These are phyloP conservation scores for Semotilus atromaculatus DNA, from an alignment of 2,797 vertebrate genomes.

Conservation along the genomic window DNA sequence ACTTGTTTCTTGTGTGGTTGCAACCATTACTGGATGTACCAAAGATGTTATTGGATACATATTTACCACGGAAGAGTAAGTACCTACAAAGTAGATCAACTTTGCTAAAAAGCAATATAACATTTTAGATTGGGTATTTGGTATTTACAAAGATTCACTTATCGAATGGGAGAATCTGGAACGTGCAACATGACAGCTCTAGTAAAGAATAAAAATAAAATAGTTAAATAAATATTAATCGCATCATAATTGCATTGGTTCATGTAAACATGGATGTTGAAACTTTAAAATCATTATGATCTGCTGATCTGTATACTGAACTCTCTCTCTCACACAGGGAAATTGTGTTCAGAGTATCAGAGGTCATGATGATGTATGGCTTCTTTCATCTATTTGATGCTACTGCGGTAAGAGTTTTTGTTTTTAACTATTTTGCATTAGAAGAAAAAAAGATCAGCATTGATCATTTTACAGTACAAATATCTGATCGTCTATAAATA, in stretches of 20 bases:
- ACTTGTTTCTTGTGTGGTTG: constrained; percentile 69
- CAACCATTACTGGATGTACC: constrained; percentile 49
- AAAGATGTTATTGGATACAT: constrained; percentile 80
- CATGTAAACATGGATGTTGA: background rate
- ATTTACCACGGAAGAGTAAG: constrained; percentile 87
- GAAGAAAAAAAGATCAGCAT: background rate
- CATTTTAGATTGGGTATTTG: background rate
- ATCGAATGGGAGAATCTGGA: background rate
- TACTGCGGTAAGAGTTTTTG: constrained; percentile 74
- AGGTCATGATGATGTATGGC: constrained; percentile 79
- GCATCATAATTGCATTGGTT: background rate
- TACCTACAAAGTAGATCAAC: constrained; percentile 32
- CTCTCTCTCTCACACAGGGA: constrained; percentile 71
- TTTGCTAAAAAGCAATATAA: background rate
- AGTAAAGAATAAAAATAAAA: background rate
- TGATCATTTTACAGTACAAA: background rate
- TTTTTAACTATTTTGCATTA: background rate
- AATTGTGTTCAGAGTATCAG: constrained; percentile 79
- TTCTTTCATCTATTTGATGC: constrained; percentile 82
- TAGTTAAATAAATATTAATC: background rate
- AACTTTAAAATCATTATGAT: background rate
- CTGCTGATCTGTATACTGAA: background rate
- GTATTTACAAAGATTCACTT: background rate
- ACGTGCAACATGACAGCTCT: background rate
- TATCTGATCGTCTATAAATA: background rate